Conservation (phyloP, 53 echinoderm and acorn worm species). For the Holothuria scabra region DNA sequence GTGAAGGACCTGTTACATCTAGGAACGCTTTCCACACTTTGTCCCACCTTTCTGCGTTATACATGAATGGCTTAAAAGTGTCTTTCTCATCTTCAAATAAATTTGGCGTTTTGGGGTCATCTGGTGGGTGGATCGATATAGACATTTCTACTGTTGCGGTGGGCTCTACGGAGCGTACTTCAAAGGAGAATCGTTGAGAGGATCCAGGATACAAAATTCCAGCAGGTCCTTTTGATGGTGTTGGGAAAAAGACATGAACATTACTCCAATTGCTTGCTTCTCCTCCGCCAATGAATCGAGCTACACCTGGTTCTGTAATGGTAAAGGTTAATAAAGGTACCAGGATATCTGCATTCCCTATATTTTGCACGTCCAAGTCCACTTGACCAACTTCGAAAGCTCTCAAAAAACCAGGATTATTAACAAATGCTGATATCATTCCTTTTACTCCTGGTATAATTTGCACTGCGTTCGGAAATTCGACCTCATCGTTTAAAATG, state of each 20-base stretch:
- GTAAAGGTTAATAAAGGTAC: background rate
- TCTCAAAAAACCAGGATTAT: conserved; percentile 14
- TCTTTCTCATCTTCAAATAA: conserved; percentile 27
- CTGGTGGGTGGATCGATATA: background rate
- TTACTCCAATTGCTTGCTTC: background rate
- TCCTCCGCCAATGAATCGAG: background rate
- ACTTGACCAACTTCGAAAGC: conserved; percentile 36
- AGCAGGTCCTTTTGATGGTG: conserved; percentile 8
- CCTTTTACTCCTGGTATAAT: conserved; percentile 10
- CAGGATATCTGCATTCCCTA: conserved; percentile 23
- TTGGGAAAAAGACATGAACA: conserved; percentile 9
- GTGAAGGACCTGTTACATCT: background rate
- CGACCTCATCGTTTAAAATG: background rate
- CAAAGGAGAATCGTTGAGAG: background rate
- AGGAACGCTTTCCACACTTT: conserved; percentile 35
- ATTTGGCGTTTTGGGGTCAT: background rate
- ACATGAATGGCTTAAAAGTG: conserved; percentile 28
- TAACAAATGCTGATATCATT: background rate
- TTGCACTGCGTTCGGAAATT: background rate
- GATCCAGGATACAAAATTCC: conserved; percentile 28
- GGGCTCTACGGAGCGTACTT: background rate
- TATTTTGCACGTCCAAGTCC: conserved; percentile 1
- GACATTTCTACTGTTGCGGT: background rate
- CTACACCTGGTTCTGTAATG: background rate
- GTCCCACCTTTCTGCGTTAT: conserved; percentile 16